These are phyloP conservation scores for Holcopasites calliopsidis DNA, from an alignment of 1,140 invertebrate genomes.

Conservation along the genomic window DNA sequence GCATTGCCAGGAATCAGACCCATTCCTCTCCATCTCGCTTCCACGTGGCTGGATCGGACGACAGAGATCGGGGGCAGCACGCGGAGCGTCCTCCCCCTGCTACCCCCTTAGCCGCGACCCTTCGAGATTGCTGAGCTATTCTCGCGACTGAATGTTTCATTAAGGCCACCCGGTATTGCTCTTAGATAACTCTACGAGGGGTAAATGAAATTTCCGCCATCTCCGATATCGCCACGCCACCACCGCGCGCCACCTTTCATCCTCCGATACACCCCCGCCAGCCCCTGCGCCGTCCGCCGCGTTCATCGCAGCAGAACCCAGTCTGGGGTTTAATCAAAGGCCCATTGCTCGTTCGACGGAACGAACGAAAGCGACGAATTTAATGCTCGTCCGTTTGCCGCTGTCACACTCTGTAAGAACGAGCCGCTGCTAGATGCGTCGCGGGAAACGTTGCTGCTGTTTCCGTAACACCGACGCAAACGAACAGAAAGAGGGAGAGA, in stretches of 20 bases:
- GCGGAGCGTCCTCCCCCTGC: conserved; percentile 51
- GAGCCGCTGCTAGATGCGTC: conserved; percentile 7
- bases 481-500: conserved; percentile 3
- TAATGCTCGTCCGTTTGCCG: conserved; percentile 50
- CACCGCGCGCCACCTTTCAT: conserved; percentile 62
- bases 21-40: conserved; percentile 70
- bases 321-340: conserved; percentile 75
- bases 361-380: conserved; percentile 67
- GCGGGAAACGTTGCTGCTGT: conserved; percentile 23
- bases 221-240: conserved; percentile 77
- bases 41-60: conserved; percentile 34
- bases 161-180: conserved; percentile 80
- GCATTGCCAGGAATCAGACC: conserved; percentile 79
- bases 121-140: conserved; percentile 81
- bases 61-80: conserved; percentile 44
- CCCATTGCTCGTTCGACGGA: conserved; percentile 73
- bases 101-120: conserved; percentile 68
- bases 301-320: conserved; percentile 44
- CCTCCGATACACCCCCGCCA: conserved; percentile 58
- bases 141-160: conserved; percentile 81
- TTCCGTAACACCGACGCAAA: conserved; percentile 23
- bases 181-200: conserved; percentile 80
- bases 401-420: conserved; percentile 3
- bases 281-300: conserved; percentile 3
- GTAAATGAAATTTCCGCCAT: conserved; percentile 81